Percentiles rank a stretch among this genome's conserved stretches.
Evolutionary conservation across 2,888 invertebrate genomes (phyloP).

Genomic region (Notocelia uddmanniana): DNA sequence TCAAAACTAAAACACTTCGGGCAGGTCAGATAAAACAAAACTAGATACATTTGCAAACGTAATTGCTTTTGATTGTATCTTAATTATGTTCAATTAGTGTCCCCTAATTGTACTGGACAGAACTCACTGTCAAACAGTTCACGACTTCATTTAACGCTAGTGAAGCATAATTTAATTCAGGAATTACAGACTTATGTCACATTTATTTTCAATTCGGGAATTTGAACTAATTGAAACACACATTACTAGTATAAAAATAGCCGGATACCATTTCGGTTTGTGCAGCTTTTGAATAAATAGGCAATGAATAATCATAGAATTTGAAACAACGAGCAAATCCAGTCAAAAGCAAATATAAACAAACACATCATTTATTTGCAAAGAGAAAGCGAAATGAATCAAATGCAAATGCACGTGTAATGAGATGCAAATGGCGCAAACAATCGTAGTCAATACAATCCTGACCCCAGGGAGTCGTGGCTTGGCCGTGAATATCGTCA

Average conservation of each 20-base stretch:
- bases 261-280: background rate
- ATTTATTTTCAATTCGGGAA: too few species aligned
- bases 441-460: slow-evolving; percentile 45
- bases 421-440: slow-evolving; percentile 45
- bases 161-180: slow-evolving; percentile 21
- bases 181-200: slow-evolving; percentile 16
- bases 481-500: slow-evolving; percentile 30
- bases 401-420: slow-evolving; percentile 46
- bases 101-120: slow-evolving; percentile 32
- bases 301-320: background rate
- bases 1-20: slow-evolving; percentile 37
- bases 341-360: slow-evolving; percentile 33
- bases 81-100: slow-evolving; percentile 43
- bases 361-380: slow-evolving; percentile 41
- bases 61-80: slow-evolving; percentile 42
- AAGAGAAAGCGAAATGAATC: slow-evolving; percentile 43
- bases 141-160: slow-evolving; percentile 31
- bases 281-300: background rate
- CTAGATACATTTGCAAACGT: slow-evolving; percentile 38
- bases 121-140: slow-evolving; percentile 37
- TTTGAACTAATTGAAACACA: background rate
- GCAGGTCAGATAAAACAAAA: slow-evolving; percentile 36
- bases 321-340: slow-evolving; percentile 21
- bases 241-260: background rate
- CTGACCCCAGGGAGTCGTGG: slow-evolving; percentile 42